Conservation (phyloP, 2,113 vertebrate genomes). For the Periophthalmus modestus region DNA sequence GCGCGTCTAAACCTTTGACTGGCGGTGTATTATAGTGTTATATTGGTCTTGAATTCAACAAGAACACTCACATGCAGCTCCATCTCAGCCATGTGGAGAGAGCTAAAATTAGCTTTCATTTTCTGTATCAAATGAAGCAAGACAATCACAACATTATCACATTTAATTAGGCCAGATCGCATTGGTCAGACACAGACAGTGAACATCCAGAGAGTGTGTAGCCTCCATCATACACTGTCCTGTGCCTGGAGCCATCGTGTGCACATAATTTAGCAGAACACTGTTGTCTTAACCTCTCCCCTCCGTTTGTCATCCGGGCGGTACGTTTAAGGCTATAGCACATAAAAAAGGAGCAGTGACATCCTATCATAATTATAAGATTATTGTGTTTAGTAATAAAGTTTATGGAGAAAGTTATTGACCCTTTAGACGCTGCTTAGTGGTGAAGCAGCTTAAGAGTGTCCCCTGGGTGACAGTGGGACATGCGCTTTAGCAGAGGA, state of each 20-base stretch:
- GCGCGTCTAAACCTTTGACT: no score
- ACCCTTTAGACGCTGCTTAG: not conserved
- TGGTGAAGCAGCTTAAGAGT: not conserved
- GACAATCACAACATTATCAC: constrained; percentile 52
- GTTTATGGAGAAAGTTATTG: not conserved
- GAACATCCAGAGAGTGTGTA: no score
- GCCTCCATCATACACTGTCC: not conserved
- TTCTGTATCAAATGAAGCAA: constrained; percentile 29
- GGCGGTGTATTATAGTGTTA: no score
- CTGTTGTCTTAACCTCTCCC: constrained; percentile 72
- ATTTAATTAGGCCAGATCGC: constrained; percentile 62
- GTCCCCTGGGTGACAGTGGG: no score
- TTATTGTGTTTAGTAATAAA: not conserved
- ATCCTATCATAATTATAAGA: not conserved
- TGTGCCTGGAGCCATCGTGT: constrained; percentile 62
- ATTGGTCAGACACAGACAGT: constrained; percentile 43
- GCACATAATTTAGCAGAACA: constrained; percentile 74
- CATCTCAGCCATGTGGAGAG: not conserved
- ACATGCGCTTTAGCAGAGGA: no score
- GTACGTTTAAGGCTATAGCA: constrained; percentile 51
- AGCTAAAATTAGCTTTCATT: not conserved
- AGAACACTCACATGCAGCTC: not conserved
- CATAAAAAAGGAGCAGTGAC: constrained; percentile 34
- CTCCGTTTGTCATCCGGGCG: constrained; percentile 60
- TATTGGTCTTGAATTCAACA: not conserved